Base-by-base conservation (phyloP, 2,888 invertebrate species). In the Metopia argyrocephala region DNA sequence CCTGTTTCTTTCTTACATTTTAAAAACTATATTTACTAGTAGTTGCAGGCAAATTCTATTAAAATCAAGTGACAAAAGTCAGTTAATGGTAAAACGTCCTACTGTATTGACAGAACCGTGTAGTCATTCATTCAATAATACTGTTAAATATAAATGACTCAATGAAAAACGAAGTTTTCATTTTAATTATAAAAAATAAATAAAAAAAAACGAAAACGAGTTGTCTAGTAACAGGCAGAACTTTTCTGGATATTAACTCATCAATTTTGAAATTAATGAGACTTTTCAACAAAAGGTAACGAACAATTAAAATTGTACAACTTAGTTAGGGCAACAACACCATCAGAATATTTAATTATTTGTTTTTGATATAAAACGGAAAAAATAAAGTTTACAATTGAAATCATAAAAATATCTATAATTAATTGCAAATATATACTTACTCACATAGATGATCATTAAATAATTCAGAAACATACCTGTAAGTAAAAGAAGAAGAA, bases 41-140 rank as follows among this genome's bases (percentile, higher is more conserved):
- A 18, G 54, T 20, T 38, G 38, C 52, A 18, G 25, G 6, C 3
- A 25, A 54, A 50, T 52, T 78, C 69, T 74, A 81, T 81, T 76
- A 78, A 81, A 81, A 78, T 70, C 73, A 74, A 61, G 76, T 76
- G 80, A 76, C 69, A 74, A 74, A 74, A 74, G 78, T 70, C 74
- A 81, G 65, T 56, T 66, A 78, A 74, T 81, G 65, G n/a, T 78
- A 69, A 78, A 74, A 69, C 70, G 56, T 46, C 28, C 45, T 50
- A 61, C 28, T 68, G 61, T 61, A 76, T 31, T 65, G 80, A 65
- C 68, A 69, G 4, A 56, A 23, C 45, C 66, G 15, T 15, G 56
- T 20, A 57, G 12, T 5, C 15, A 54, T 23, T 31, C 62, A n/a
- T n/a, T 15, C 9, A 38, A 38, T 15, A 38, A 38, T 38, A 9